Percentiles rank a stretch among this genome's conserved stretches.
Evolutionary conservation across 2,113 vertebrate species (phyloP).

Genomic region (Macquaria australasica): DNA sequence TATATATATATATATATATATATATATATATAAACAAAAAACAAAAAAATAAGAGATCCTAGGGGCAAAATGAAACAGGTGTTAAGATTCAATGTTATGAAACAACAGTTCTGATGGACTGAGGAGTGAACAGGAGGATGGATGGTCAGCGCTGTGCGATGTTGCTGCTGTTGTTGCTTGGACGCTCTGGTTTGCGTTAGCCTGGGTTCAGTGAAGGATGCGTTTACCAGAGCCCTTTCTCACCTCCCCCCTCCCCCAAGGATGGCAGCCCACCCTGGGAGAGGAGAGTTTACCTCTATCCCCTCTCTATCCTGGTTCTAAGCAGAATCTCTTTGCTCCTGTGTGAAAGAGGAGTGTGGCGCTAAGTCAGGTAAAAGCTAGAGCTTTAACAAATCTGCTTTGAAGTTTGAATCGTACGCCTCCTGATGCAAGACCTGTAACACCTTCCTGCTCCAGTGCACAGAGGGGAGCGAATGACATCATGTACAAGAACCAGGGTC

Average conservation of each 20-base stretch:
- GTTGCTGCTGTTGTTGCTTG: conserved; percentile 27
- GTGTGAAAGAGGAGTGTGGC: conserved; percentile 47
- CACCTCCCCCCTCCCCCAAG: not conserved
- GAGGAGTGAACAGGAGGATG: conserved; percentile 34
- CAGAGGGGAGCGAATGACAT: conserved; percentile 73
- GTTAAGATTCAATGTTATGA: conserved; percentile 43
- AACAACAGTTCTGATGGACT: conserved; percentile 59
- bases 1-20: no score
- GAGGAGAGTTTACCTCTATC: conserved; percentile 44
- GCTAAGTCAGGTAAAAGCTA: conserved; percentile 70
- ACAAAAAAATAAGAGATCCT: conserved; percentile 1
- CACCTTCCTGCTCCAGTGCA: conserved; percentile 54
- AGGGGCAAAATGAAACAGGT: conserved; percentile 39
- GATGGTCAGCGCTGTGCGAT: conserved; percentile 42
- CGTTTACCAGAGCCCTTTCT: conserved; percentile 57
- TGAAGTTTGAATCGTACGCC: conserved; percentile 61
- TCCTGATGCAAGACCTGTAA: conserved; percentile 63
- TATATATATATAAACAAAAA: not conserved
- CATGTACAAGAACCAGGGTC: conserved; percentile 73
- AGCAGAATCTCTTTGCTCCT: conserved; percentile 61
- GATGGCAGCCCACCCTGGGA: conserved; percentile 52
- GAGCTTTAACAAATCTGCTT: conserved; percentile 71
- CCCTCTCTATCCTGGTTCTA: conserved; percentile 63
- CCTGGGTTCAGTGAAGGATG: conserved; percentile 52
- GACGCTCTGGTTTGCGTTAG: conserved; percentile 57